Evolutionary conservation across 2,113 vertebrate species (phyloP).

Genomic region (Dermatemys mawii): DNA sequence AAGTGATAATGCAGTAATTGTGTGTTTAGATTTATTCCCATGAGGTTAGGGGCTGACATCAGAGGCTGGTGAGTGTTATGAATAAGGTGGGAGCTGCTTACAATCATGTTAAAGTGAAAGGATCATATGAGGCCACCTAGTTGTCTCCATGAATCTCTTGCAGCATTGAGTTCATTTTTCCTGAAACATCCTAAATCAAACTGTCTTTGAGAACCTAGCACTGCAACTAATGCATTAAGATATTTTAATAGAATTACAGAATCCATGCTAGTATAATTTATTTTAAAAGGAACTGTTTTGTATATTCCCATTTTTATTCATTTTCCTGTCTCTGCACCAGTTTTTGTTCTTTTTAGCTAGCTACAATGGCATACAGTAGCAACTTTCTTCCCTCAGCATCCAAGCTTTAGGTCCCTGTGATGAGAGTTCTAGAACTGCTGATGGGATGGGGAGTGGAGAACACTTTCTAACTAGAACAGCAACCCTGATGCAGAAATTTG

Average conservation of each 20-base stretch:
- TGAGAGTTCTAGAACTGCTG: background rate
- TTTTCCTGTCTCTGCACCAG: background rate
- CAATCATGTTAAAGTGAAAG: background rate
- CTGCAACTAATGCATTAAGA: background rate
- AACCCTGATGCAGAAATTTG: background rate
- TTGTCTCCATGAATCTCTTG: background rate
- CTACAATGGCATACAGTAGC: background rate
- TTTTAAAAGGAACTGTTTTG: background rate
- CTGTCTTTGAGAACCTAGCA: background rate
- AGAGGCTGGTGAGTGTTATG: background rate
- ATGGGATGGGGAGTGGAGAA: background rate
- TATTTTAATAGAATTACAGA: background rate
- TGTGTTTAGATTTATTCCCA: too few species aligned
- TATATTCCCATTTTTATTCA: background rate
- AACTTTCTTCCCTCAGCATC: accelerated
- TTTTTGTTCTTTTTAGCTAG: background rate
- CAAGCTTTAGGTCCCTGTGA: background rate
- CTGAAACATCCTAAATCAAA: background rate
- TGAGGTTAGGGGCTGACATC: background rate
- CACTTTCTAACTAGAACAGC: background rate
- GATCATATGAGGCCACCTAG: background rate
- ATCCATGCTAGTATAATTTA: background rate
- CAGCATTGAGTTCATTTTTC: accelerated
- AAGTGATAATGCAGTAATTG: too few species aligned
- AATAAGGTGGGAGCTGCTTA: background rate